Conservation (phyloP, 2,797 vertebrate species). For the Staurois parvus region DNA sequence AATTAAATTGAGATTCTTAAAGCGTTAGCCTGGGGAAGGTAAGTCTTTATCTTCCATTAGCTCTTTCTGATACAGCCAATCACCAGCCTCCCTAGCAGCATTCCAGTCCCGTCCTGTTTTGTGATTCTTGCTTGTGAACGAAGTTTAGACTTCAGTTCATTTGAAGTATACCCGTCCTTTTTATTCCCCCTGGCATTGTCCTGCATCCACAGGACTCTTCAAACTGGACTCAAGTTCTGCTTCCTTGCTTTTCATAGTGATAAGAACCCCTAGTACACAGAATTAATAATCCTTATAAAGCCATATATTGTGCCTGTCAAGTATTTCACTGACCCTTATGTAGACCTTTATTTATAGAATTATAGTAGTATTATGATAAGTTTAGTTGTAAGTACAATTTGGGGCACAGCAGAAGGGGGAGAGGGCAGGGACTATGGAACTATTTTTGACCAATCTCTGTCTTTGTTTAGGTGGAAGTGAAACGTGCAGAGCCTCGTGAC, state of each 20-base stretch:
- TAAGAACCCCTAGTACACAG: conserved; percentile 14
- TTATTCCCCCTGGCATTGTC: background rate
- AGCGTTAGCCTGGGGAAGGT: conserved; percentile 97
- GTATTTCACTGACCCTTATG: conserved; percentile 86
- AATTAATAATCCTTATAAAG: conserved; percentile 51
- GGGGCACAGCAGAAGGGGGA: conserved; percentile 82
- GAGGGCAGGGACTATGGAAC: conserved; percentile 69
- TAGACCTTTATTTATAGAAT: conserved; percentile 78
- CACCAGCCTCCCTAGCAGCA: conserved; percentile 66
- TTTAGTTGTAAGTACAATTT: conserved; percentile 77
- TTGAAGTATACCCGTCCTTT: background rate
- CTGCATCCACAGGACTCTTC: background rate
- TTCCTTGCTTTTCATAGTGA: conserved; percentile 16
- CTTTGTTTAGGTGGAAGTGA: conserved; percentile 97
- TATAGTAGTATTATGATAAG: conserved; percentile 85
- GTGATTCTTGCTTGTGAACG: conserved; percentile 95
- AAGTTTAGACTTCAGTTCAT: conserved; percentile 64
- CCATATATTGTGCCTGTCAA: conserved; percentile 89
- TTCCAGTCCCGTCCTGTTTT: conserved; percentile 58
- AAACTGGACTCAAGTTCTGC: conserved; percentile 1
- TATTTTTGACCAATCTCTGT: conserved; percentile 74
- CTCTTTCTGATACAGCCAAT: conserved; percentile 78
- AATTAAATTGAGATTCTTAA: conserved; percentile 91
- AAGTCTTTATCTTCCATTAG: conserved; percentile 97
- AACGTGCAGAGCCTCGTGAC: conserved; percentile 96